phyloP scores from a whole-genome alignment of 2,113 vertebrate genomes.

The Pongo abelii region DNA sequence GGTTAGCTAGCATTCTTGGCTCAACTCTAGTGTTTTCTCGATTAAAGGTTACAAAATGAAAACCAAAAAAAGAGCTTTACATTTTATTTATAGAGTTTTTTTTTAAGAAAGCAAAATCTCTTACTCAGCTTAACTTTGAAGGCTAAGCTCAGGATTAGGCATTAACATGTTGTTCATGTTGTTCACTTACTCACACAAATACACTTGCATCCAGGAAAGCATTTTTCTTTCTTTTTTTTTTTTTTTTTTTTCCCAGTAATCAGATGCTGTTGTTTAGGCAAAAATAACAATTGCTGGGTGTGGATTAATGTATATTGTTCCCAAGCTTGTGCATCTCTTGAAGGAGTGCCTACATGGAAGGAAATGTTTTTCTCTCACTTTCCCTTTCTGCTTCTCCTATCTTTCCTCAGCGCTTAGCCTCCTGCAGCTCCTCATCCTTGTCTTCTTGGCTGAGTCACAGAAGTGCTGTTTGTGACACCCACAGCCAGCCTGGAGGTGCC shows the following conservation, averaged over 20 bases:
- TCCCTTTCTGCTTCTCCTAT: neutral
- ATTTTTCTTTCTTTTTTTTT: neutral
- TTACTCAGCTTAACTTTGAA: slow-evolving; percentile 53
- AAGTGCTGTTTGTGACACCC: neutral
- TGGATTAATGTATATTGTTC: neutral
- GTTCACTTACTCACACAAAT: slow-evolving; percentile 47
- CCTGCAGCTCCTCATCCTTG: neutral
- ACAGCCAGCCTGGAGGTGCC: neutral
- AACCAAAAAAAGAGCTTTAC: neutral
- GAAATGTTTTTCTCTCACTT: neutral
- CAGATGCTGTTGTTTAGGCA: slow-evolving; percentile 1
- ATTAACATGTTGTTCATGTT: slow-evolving; percentile 33
- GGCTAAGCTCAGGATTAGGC: slow-evolving; percentile 36
- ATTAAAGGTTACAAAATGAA: slow-evolving; percentile 51
- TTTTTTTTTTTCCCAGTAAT: neutral
- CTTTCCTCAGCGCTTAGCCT: rapidly evolving
- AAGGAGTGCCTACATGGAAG: neutral
- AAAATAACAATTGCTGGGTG: neutral
- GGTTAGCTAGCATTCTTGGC: slow-evolving; percentile 31
- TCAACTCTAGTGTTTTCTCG: neutral
- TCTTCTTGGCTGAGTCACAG: neutral
- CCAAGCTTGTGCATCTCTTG: neutral
- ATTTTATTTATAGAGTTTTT: slow-evolving; percentile 27
- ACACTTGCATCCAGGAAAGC: neutral
- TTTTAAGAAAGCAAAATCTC: slow-evolving; percentile 34